Percentiles rank a stretch among this genome's conserved stretches.
phyloP scores from a whole-genome alignment of 2,797 vertebrate genomes.

The Sciurus vulgaris region DNA sequence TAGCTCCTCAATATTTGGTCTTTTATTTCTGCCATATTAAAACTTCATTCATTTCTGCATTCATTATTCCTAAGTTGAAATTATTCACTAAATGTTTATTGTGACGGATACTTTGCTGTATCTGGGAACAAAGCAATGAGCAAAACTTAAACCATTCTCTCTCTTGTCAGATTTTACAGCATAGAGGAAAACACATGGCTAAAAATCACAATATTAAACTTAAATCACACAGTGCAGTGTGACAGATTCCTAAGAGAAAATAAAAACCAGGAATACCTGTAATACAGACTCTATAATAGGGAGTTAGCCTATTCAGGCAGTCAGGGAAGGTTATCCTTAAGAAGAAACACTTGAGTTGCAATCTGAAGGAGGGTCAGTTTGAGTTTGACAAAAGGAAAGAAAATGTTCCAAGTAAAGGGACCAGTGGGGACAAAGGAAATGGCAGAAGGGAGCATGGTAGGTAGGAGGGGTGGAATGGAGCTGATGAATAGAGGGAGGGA shows the following conservation, averaged over 20 bases:
- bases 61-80: neutral
- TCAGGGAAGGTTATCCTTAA: neutral
- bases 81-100: neutral
- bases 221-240: neutral
- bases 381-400: neutral
- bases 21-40: slow-evolving; percentile 22
- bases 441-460: neutral
- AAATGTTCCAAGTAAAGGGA: neutral
- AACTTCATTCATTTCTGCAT: neutral
- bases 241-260: neutral
- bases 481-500: neutral
- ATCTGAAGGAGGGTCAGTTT: neutral
- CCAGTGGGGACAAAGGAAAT: too few species aligned
- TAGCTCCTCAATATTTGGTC: neutral
- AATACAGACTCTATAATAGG: neutral
- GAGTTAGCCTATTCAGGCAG: neutral
- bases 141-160: neutral
- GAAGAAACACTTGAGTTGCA: neutral
- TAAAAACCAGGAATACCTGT: neutral
- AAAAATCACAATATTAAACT: neutral
- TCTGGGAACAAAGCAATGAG: neutral
- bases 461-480: too few species aligned
- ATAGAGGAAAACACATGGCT: neutral
- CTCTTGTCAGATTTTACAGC: neutral
- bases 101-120: neutral